Conservation (phyloP, 2,797 vertebrate species). For the Coreius guichenoti region DNA sequence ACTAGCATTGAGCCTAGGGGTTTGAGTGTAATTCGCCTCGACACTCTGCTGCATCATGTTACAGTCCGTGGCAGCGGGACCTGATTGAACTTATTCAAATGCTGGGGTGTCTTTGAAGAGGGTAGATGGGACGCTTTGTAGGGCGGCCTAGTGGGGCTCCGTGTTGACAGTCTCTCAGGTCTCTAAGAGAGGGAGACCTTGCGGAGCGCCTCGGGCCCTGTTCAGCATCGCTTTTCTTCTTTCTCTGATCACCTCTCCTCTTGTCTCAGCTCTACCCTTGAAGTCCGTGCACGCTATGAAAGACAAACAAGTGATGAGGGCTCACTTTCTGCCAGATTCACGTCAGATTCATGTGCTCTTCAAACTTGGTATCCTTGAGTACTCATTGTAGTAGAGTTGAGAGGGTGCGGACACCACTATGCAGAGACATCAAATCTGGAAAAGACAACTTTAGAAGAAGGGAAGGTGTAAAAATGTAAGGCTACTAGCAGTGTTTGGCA, state of each 20-base stretch:
- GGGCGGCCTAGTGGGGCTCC: constrained; percentile 66
- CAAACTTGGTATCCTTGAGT: constrained; percentile 24
- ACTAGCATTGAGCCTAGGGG: constrained; percentile 61
- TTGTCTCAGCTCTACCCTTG: constrained; percentile 69
- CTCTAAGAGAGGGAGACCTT: constrained; percentile 76
- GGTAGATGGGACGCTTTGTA: constrained; percentile 69
- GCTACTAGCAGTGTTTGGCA: not conserved
- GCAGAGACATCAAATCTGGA: not conserved
- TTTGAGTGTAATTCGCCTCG: constrained; percentile 67
- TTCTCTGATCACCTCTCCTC: constrained; percentile 75
- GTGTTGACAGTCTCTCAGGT: constrained; percentile 72
- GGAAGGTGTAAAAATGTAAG: not conserved
- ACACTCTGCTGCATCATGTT: constrained; percentile 59
- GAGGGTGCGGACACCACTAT: not conserved
- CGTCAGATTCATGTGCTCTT: constrained; percentile 19
- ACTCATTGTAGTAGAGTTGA: constrained; percentile 4
- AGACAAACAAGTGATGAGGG: constrained; percentile 68
- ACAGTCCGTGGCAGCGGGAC: constrained; percentile 57
- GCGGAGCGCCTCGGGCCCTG: constrained; percentile 74
- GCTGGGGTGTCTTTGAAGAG: constrained; percentile 74
- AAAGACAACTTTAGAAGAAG: not conserved
- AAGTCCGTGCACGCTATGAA: constrained; percentile 72
- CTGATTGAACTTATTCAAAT: constrained; percentile 70
- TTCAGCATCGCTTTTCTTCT: constrained; percentile 77
- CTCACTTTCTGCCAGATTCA: constrained; percentile 31